Percentiles rank a stretch among this genome's conserved stretches.
Conservation (phyloP, 23 tunicate species). For the Halocynthia roretzi region DNA sequence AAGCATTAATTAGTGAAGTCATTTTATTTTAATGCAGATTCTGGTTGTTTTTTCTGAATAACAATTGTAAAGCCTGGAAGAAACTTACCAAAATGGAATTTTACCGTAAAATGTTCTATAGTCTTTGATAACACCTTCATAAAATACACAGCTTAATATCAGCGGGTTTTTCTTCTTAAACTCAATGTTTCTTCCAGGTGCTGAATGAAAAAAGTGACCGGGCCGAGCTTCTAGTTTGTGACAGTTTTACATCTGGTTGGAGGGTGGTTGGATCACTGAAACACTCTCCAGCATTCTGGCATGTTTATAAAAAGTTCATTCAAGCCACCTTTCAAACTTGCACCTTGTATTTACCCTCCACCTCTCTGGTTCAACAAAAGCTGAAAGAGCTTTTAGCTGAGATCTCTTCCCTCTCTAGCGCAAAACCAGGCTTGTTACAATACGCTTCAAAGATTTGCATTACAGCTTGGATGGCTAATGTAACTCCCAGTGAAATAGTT, state of each 20-base stretch:
- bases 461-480: not conserved
- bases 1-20: no score
- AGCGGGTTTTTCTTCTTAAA: no score
- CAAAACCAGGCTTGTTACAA: conserved; percentile 6
- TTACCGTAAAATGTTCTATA: no score
- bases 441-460: not conserved
- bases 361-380: conserved; percentile 1
- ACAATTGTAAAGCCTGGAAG: no score
- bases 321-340: not conserved
- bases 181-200: no score
- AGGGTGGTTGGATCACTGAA: not conserved
- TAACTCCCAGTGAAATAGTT: no score
- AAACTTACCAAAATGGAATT: no score
- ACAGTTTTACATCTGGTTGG: not conserved
- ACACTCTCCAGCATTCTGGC: conserved; percentile 17
- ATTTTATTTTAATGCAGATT: no score
- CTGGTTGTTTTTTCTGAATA: no score
- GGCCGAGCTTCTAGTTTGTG: not conserved
- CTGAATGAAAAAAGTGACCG: no score
- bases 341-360: not conserved
- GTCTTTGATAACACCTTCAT: no score
- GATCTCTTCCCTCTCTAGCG: not conserved
- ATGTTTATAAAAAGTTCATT: not conserved
- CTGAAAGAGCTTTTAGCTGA: not conserved
- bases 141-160: no score